Evolutionary conservation across 2,113 vertebrate species (phyloP), one percentile per base, ranked within the genome.

Genomic region (Natator depressus): DNA sequence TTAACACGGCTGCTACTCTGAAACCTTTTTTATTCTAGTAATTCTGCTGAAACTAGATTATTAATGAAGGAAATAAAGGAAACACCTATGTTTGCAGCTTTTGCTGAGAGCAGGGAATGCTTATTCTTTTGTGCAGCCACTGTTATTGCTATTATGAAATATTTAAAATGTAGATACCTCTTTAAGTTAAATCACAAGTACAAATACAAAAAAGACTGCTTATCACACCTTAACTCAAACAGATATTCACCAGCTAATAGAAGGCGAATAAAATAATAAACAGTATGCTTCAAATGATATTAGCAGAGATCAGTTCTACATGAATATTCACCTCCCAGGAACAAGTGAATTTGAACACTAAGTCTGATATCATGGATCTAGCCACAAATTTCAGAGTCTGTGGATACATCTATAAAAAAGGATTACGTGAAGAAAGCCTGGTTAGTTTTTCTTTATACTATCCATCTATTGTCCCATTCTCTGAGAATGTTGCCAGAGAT

Each of bases 401-500:
- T 25, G 59, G 47, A 46, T 50, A 10, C 19, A 82, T 87, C 42
- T 87, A 35, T 35, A n/a, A 69, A n/a, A 80, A 80, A 47, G 75
- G 42, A 27, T 16, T 47, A 47, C 22, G 25, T 47, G 42, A 76
- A 76, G 22, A 76, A 46, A 46, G 5, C 24, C 38, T 78, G 22
- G 13, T 27, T 46, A 78, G 13, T 47, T 78, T 76, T 27, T 29
- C 75, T 78, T 76, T 17, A 1, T 50, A 62, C 25, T 53, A 49
- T 14, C 17, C 5, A 27, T 6, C 27, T 49, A 51, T 38, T 22
- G 65, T 72, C 65, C 65, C n/a, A 72, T 95, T 84, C 72, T 86
- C 12, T 6, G 0, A 2, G 35, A 51, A 46, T 25, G 6, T 35
- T 8, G 24, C n/a, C 27, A 0, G 3, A 25, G 86, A 20, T 4